Base-by-base conservation (phyloP, 2,888 invertebrate genomes). In the Eupithecia centaureata region DNA sequence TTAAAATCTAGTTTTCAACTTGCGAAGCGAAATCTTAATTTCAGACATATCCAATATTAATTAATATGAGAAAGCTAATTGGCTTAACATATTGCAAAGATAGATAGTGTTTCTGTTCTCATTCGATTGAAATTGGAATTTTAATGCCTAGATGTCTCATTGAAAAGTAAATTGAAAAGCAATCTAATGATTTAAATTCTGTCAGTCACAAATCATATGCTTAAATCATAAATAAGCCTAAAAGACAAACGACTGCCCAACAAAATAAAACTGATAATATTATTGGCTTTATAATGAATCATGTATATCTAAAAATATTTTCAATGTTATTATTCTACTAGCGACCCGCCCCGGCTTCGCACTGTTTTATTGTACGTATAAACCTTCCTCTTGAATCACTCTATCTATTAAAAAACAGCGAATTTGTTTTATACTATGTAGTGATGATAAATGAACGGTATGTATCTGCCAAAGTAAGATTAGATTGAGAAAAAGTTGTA, bases 21-120 rank as follows among this genome's bases (percentile, higher is more conserved):
- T 42, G 10, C 10, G 13, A 13, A 52, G 5, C 27, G 27, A 27
- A 2, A 52, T 25, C 27, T 52, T 27, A 15, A 52, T 52, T 27
- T 27, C 15, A 27, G 13, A 52, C 27, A 52, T 15, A 52, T 52
- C 52, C 27, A 62, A 47, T 60, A 66, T 57, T 64, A 60, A 68
- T 59, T 63, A 35, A 56, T 22, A 64, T 52, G 54, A 60, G 69
- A 70, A 70, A 71, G 69, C 56, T 67, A 70, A 71, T 65, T 59
- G 38, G 58, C 35, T 62, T 5, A 12, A 52, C 25, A 27, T 25
- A 52, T 27, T 3, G 15, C 52, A 42, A 65, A 65, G 65, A 61
- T 67, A 67, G 67, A 73, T 63, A 13, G 54, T 27, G 25, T 27
- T 27, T 25, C 52, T n/a, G 15, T 52, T 52, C 27, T 1, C 27